These are phyloP conservation scores for Scopus umbretta DNA, from an alignment of 2,113 vertebrate species.

Conservation along the genomic window DNA sequence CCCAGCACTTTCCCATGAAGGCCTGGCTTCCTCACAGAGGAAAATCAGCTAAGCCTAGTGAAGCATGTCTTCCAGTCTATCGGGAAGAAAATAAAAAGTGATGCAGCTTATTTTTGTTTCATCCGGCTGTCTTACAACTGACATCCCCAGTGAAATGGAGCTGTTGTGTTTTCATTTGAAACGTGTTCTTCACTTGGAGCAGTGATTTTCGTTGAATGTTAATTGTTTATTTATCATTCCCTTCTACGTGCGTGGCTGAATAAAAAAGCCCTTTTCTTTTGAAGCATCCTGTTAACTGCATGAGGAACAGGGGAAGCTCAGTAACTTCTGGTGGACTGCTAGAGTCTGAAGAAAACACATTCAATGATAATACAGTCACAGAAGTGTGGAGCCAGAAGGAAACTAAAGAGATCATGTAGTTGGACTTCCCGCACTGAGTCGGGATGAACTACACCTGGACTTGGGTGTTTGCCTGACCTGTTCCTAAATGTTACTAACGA, in stretches of 20 bases:
- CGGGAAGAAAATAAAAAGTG: neutral
- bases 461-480: neutral
- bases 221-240: neutral
- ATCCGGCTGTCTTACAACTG: neutral
- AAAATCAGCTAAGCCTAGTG: neutral
- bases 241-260: neutral
- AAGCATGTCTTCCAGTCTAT: neutral
- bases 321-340: neutral
- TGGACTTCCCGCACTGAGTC: neutral
- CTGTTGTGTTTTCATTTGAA: neutral
- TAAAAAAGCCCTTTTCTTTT: conserved; percentile 12
- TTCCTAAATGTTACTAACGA: neutral
- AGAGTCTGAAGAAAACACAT: neutral
- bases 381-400: neutral
- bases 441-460: neutral
- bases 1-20: neutral
- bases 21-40: neutral
- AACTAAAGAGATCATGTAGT: neutral
- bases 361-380: neutral
- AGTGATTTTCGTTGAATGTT: neutral
- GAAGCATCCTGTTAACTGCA: neutral
- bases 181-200: neutral
- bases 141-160: neutral
- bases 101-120: conserved; percentile 6
- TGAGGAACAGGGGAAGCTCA: neutral